These are phyloP conservation scores for Protodeltote pygarga DNA, from an alignment of 2,888 invertebrate genomes.

Conservation along the genomic window DNA sequence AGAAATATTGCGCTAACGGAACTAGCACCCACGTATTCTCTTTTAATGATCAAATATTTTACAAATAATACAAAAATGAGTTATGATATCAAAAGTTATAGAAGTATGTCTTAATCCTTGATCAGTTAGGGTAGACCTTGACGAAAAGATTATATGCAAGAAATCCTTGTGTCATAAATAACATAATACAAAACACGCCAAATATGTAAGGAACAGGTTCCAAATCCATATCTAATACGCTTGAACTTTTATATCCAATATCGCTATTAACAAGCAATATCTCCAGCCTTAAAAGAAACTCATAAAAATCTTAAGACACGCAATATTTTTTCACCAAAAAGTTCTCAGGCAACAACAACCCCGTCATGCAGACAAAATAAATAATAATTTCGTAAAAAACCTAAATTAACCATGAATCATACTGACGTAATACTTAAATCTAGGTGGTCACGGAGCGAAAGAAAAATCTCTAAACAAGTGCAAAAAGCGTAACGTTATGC, in stretches of 20 bases:
- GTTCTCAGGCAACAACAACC: constrained; percentile 28
- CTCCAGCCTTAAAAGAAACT: constrained; percentile 22
- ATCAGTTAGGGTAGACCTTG: constrained; percentile 4
- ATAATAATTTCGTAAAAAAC: constrained; percentile 29
- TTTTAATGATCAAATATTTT: constrained; percentile 35
- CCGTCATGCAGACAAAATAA: constrained; percentile 32
- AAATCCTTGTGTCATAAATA: constrained; percentile 9
- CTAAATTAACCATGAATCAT: constrained; percentile 63
- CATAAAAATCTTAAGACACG: constrained; percentile 19
- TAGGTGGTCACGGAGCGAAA: constrained; percentile 26
- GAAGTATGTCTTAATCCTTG: constrained; percentile 24
- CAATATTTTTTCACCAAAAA: constrained; percentile 16
- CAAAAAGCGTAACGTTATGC: constrained; percentile 59
- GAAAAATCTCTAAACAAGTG: constrained; percentile 58
- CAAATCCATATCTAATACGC: constrained; percentile 1
- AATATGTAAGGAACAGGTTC: constrained; percentile 1
- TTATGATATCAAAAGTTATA: constrained; percentile 17
- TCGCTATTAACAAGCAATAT: constrained; percentile 25
- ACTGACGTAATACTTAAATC: constrained; percentile 54
- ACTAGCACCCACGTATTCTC: constrained; percentile 30
- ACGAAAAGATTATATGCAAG: constrained; percentile 11
- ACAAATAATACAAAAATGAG: constrained; percentile 22
- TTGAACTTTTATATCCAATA: constrained; percentile 7
- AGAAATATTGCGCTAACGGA: constrained; percentile 23
- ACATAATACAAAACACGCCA: constrained; percentile 15